Percentiles rank a stretch among this genome's conserved stretches.
phyloP scores from a whole-genome alignment of 2,888 invertebrate genomes.

The Hololepta plana region DNA sequence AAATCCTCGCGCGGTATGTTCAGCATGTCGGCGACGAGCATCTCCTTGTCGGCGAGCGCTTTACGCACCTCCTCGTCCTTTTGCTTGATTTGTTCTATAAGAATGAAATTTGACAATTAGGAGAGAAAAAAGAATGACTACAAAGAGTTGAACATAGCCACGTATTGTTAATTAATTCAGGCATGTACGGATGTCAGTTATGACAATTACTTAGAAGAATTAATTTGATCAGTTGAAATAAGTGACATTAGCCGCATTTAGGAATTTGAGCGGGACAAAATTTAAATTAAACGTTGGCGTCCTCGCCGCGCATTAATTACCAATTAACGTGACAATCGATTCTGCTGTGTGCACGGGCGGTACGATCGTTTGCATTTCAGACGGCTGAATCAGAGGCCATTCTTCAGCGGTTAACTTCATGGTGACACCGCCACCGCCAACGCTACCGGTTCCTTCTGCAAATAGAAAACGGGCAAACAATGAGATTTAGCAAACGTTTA shows the following conservation, averaged over 20 bases:
- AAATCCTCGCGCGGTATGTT: conserved; percentile 55
- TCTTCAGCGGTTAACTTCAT: conserved; percentile 38
- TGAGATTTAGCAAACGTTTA: conserved; percentile 2
- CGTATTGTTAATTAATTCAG: neutral
- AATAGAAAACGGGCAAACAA: neutral
- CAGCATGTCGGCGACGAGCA: conserved; percentile 56
- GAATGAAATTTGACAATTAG: conserved; percentile 8
- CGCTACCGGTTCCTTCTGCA: conserved; percentile 24
- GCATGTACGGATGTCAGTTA: neutral
- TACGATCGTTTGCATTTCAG: conserved; percentile 54
- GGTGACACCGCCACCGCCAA: conserved; percentile 27
- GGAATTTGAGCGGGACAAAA: neutral
- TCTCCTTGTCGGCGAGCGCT: conserved; percentile 53
- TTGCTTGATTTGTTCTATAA: conserved; percentile 50
- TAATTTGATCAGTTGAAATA: conserved; percentile 1
- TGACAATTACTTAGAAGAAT: conserved; percentile 1
- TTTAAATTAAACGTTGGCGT: conserved; percentile 1
- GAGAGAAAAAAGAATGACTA: conserved; percentile 1
- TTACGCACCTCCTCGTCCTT: conserved; percentile 52
- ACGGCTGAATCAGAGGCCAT: conserved; percentile 46
- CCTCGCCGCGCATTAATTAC: conserved; percentile 29
- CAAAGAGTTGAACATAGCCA: neutral
- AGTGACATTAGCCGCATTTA: conserved; percentile 3
- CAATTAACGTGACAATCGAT: conserved; percentile 58
- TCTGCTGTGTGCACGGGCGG: conserved; percentile 58